phyloP scores from a whole-genome alignment of 2,888 invertebrate species.

The Exephanes ischioxanthus region DNA sequence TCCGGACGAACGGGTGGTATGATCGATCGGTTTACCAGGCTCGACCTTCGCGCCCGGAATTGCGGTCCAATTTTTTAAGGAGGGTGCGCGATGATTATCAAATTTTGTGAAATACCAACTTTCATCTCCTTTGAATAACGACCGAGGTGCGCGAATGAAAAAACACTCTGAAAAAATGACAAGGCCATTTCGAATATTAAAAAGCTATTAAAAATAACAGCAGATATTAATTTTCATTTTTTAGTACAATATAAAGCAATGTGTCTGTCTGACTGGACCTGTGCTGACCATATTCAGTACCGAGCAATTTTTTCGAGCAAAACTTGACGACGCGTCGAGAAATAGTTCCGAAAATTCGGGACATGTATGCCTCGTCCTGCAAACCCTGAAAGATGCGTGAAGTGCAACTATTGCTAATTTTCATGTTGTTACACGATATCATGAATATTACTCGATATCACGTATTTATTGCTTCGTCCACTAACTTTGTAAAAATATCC shows the following conservation, averaged over 20 bases:
- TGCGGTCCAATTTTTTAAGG: constrained; percentile 7
- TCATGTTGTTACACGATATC: background rate
- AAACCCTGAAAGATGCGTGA: no score
- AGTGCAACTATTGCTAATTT: background rate
- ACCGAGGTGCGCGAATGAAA: background rate
- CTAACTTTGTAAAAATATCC: background rate
- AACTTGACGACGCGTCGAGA: background rate
- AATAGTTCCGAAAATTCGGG: background rate
- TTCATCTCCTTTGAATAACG: background rate
- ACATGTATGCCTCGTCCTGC: background rate
- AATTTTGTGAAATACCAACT: background rate
- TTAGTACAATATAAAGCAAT: background rate
- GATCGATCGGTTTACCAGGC: constrained; percentile 30
- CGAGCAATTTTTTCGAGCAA: background rate
- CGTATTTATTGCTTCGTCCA: background rate
- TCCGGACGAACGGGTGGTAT: background rate
- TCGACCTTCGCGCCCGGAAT: constrained; percentile 1
- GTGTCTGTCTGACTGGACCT: background rate
- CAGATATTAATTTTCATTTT: background rate
- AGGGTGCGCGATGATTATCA: background rate
- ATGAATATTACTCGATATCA: background rate
- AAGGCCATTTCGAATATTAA: background rate
- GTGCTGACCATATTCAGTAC: background rate
- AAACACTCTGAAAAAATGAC: background rate
- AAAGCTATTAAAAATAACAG: background rate